phyloP scores from a whole-genome alignment of 1,140 invertebrate genomes.

The Globodera ellingtonae region DNA sequence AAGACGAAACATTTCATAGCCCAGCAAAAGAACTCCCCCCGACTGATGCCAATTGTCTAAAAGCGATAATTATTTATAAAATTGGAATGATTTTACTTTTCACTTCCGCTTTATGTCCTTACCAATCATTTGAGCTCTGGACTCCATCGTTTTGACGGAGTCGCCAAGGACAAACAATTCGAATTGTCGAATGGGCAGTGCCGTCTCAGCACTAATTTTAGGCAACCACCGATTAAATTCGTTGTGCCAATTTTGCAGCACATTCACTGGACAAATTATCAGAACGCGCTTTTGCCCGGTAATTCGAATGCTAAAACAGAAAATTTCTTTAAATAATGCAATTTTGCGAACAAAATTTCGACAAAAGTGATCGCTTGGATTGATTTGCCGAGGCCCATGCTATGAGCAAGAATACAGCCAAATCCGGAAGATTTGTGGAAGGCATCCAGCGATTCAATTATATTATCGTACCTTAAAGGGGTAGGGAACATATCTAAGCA shows the following conservation, averaged over 20 bases:
- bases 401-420: constrained; percentile 96
- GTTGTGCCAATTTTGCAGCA: constrained; percentile 94
- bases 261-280: constrained; percentile 98
- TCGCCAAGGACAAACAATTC: constrained; percentile 88
- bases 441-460: constrained; percentile 56
- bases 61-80: constrained; percentile 39
- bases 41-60: constrained; percentile 77
- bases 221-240: constrained; percentile 83
- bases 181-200: constrained; percentile 76
- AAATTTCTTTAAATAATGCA: background rate
- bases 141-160: constrained; percentile 84
- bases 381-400: constrained; percentile 99
- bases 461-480: constrained; percentile 58
- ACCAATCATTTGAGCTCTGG: constrained; percentile 76
- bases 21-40: constrained; percentile 92
- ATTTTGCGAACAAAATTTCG: constrained; percentile 76
- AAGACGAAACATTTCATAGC: constrained; percentile 87
- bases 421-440: constrained; percentile 54
- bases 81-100: constrained; percentile 20
- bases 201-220: constrained; percentile 49
- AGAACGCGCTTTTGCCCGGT: constrained; percentile 85
- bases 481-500: background rate
- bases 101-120: constrained; percentile 43
- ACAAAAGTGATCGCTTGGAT: constrained; percentile 92
- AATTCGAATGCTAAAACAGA: constrained; percentile 72